These are phyloP conservation scores for Sminthopsis crassicaudata DNA, from an alignment of 2,113 vertebrate species.

Conservation along the genomic window DNA sequence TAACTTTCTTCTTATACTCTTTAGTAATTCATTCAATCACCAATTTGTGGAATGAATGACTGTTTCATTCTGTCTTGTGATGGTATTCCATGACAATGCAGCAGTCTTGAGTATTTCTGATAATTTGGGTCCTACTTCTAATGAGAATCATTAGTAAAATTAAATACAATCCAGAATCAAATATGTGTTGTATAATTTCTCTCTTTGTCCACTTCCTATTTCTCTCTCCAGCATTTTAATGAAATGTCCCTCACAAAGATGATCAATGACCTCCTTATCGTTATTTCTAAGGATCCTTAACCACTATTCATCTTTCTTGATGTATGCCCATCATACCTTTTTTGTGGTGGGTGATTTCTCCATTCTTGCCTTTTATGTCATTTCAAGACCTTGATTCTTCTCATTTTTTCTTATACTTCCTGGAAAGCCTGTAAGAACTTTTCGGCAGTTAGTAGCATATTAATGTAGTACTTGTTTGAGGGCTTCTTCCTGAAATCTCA, in stretches of 20 bases:
- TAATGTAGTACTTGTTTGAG: too few relatives aligned
- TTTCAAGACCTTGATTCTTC: too few relatives aligned
- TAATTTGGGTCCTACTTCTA: neutral
- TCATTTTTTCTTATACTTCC: too few relatives aligned
- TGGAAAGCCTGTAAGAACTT: too few relatives aligned
- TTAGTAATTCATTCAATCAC: neutral
- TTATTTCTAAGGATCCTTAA: too few relatives aligned
- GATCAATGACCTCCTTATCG: neutral
- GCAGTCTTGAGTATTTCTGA: neutral
- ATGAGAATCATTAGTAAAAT: neutral
- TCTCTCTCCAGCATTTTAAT: neutral
- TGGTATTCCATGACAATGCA: neutral
- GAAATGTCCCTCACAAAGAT: neutral
- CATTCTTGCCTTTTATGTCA: too few relatives aligned
- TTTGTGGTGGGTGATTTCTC: too few relatives aligned
- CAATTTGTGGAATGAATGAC: neutral
- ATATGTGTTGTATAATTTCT: neutral
- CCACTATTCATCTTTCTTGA: too few relatives aligned
- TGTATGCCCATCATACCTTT: too few relatives aligned
- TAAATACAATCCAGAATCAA: neutral
- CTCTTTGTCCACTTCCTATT: neutral
- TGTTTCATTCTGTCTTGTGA: neutral
- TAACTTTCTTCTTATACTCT: neutral
- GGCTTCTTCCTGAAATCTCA: too few relatives aligned
- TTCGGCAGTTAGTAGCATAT: too few relatives aligned